A percentile compares a stretch with the other conserved stretches of the same genome.
Conservation (phyloP, 2,113 vertebrate species). For the Corythoichthys intestinalis region DNA sequence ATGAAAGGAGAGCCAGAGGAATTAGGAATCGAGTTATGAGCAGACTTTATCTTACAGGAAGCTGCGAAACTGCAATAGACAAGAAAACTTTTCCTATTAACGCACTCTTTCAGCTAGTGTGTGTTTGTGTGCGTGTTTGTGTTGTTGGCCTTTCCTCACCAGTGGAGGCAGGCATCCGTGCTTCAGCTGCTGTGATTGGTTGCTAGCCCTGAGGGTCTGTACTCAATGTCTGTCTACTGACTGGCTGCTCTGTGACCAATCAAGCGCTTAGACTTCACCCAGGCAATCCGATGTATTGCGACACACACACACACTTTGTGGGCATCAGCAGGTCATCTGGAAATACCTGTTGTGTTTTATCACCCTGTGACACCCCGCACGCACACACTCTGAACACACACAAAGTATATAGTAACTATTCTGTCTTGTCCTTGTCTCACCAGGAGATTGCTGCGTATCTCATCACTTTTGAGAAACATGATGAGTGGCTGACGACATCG, state of each 20-base stretch:
- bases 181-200: constrained; percentile 63
- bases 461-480: constrained; percentile 79
- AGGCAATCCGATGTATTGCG: constrained; percentile 58
- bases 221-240: constrained; percentile 57
- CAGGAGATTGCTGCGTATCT: constrained; percentile 79
- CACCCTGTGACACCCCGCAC: constrained; percentile 37
- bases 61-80: constrained; percentile 59
- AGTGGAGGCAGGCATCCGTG: constrained; percentile 54
- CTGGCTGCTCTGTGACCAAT: constrained; percentile 64
- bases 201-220: constrained; percentile 59
- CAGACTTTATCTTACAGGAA: constrained; percentile 58
- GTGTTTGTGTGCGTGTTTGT: constrained; percentile 36
- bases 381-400: constrained; percentile 21
- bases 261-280: constrained; percentile 41
- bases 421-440: constrained; percentile 45
- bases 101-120: constrained; percentile 36
- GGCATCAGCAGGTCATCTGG: constrained; percentile 65
- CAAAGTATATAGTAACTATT: constrained; percentile 38
- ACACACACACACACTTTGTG: constrained; percentile 44
- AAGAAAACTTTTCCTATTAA: constrained; percentile 70
- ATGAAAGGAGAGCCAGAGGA: constrained; percentile 58
- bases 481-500: constrained; percentile 79
- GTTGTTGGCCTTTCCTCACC: constrained; percentile 61
- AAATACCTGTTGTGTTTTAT: constrained; percentile 65
- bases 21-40: constrained; percentile 57